phyloP scores from a whole-genome alignment of 2,797 vertebrate species.

The Tokudaia muenninki region DNA sequence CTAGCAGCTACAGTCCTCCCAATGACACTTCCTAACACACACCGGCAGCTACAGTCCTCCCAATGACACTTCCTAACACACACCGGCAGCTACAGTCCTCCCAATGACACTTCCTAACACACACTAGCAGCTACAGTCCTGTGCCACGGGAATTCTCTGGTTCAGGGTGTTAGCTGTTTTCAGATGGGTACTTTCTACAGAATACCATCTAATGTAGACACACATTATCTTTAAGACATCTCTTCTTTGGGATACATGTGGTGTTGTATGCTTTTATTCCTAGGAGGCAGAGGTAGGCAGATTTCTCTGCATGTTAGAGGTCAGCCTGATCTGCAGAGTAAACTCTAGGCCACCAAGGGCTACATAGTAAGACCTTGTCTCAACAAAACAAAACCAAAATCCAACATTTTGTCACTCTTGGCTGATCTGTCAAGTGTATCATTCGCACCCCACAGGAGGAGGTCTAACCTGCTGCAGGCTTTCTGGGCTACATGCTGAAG shows the following conservation, averaged over 20 bases:
- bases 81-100: too few species aligned
- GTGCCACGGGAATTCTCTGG: background rate
- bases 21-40: too few species aligned
- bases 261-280: background rate
- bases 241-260: background rate
- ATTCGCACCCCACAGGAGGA: background rate
- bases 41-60: too few species aligned
- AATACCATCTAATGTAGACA: slow-evolving; percentile 1
- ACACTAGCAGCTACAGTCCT: too few species aligned
- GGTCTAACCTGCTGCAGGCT: slow-evolving; percentile 89
- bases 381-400: too few species aligned
- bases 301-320: background rate
- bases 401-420: background rate
- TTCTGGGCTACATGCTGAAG: slow-evolving; percentile 90
- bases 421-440: background rate
- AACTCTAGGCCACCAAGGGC: background rate
- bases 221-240: background rate
- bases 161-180: background rate
- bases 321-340: background rate
- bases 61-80: background rate
- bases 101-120: too few species aligned
- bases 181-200: background rate
- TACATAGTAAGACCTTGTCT: background rate
- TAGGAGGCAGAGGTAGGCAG: background rate
- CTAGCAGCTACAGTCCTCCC: too few species aligned